Percentiles rank a stretch among this genome's conserved stretches.
Conservation (phyloP, 2,888 invertebrate genomes). For the Drosophila seclusa region DNA sequence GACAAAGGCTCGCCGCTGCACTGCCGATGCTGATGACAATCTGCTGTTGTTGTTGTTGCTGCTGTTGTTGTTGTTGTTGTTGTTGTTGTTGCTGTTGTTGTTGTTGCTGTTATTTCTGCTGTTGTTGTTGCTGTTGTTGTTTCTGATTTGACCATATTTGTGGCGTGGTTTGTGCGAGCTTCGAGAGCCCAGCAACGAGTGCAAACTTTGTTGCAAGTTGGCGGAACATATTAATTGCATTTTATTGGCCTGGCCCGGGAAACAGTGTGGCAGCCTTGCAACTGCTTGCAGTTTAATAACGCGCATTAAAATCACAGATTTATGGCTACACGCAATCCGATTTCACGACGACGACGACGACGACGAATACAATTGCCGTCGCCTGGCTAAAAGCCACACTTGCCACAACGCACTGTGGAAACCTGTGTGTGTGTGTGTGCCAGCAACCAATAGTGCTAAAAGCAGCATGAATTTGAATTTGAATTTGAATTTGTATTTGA, state of each 20-base stretch:
- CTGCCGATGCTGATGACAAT: constrained; percentile 27
- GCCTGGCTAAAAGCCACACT: constrained; percentile 49
- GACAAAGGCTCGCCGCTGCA: constrained; percentile 46
- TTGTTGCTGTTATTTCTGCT: background rate
- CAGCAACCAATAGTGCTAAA: constrained; percentile 11
- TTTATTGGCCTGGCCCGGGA: constrained; percentile 69
- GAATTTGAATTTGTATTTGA: constrained; percentile 38
- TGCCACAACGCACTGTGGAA: constrained; percentile 7
- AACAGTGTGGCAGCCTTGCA: constrained; percentile 17
- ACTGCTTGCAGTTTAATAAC: constrained; percentile 75
- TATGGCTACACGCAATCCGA: constrained; percentile 77
- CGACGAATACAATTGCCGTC: constrained; percentile 50
- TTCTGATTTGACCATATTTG: constrained; percentile 19
- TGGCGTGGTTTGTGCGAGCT: constrained; percentile 70
- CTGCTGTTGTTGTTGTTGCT: constrained; percentile 11
- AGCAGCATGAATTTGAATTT: constrained; percentile 27
- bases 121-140: background rate
- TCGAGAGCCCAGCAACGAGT: constrained; percentile 34
- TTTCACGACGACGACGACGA: constrained; percentile 57
- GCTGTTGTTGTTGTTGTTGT: background rate
- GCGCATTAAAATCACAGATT: constrained; percentile 78
- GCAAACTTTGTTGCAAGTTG: constrained; percentile 74
- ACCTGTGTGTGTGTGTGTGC: background rate
- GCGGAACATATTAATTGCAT: constrained; percentile 81
- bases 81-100: background rate